A percentile compares a stretch with the other conserved stretches of the same genome.
These are phyloP conservation scores for Phylloscopus trochiloides DNA, from an alignment of 2,113 vertebrate species.

Conservation along the genomic window DNA sequence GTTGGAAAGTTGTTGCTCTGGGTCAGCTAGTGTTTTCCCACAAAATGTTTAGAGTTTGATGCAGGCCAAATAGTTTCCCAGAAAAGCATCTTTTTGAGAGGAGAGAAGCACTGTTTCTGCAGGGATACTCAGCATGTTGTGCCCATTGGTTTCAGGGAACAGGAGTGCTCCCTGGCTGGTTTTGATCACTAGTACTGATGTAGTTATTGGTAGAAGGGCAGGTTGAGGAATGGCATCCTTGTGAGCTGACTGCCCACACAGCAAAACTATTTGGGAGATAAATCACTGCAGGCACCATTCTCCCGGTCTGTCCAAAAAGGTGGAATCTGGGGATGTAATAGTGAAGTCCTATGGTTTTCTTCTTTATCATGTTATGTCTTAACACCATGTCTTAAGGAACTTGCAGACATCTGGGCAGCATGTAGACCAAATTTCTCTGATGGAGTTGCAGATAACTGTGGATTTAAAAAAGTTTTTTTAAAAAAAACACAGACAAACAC, in stretches of 20 bases:
- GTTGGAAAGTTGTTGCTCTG: background rate
- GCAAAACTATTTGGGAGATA: background rate
- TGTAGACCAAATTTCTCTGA: background rate
- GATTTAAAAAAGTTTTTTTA: background rate
- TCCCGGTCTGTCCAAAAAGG: background rate
- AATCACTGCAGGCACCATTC: background rate
- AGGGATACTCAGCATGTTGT: background rate
- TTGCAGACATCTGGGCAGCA: background rate
- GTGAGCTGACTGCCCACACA: background rate
- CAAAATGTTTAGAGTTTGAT: background rate
- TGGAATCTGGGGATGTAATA: background rate
- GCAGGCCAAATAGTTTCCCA: background rate
- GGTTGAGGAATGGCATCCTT: background rate
- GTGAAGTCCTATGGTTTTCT: background rate
- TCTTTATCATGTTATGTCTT: background rate
- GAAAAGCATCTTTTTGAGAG: background rate
- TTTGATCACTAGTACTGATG: background rate
- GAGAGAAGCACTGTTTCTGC: background rate
- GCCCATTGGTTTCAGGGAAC: background rate
- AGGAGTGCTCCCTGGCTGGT: background rate
- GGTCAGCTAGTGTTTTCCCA: background rate
- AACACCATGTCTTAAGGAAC: background rate
- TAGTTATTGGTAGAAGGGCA: background rate
- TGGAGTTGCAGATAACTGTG: background rate
- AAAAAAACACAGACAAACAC: background rate